Evolutionary conservation across 2,797 vertebrate species (phyloP).

Genomic region (Phalloptychus januarius): DNA sequence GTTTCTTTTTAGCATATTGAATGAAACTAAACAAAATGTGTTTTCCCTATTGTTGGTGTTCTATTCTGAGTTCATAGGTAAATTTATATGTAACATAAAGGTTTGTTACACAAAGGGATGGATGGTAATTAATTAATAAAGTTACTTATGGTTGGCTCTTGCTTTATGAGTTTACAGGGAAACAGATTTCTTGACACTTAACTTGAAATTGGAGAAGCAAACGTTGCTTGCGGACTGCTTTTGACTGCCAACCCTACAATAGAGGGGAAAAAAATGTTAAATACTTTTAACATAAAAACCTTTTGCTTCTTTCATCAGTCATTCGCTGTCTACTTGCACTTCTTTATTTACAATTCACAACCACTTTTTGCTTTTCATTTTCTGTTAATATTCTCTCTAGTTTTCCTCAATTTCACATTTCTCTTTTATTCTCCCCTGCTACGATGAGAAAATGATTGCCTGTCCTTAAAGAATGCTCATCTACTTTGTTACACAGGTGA

Average conservation of each 20-base stretch:
- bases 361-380: constrained; percentile 22
- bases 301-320: not conserved
- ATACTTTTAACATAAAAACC: not conserved
- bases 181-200: not conserved
- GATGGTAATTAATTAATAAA: not conserved
- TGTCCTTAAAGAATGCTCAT: constrained; percentile 65
- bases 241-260: not conserved
- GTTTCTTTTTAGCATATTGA: not conserved
- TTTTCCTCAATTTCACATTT: constrained; percentile 62
- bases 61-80: constrained; percentile 12
- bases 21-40: not conserved
- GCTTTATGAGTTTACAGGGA: not conserved
- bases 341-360: constrained; percentile 30
- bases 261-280: not conserved
- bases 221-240: not conserved
- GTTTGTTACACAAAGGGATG: constrained; percentile 1
- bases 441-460: constrained; percentile 67
- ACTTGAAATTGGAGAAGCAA: not conserved
- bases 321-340: not conserved
- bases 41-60: not conserved
- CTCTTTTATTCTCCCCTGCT: constrained; percentile 38
- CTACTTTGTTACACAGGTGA: constrained; percentile 65
- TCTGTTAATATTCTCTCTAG: constrained; percentile 43
- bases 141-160: not conserved
- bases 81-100: constrained; percentile 1